Evolutionary conservation across 1,140 invertebrate species (phyloP).

Genomic region (Aphaenogaster ashmeadi): DNA sequence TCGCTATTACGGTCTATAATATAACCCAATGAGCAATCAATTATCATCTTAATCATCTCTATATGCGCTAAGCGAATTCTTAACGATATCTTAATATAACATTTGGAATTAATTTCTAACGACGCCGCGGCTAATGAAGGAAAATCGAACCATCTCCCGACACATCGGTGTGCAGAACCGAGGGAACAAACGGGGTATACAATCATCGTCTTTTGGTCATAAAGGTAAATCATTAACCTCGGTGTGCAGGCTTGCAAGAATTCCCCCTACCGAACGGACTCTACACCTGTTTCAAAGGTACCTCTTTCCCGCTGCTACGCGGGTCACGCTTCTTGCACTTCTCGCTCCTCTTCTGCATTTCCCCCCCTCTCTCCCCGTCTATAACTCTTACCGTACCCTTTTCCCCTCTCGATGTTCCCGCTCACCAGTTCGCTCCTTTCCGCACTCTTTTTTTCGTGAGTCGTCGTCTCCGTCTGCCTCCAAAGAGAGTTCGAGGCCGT

Average conservation of each 20-base stretch:
- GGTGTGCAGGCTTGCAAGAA: conserved; percentile 59
- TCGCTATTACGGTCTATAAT: conserved; percentile 3
- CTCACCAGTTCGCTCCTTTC: conserved; percentile 7
- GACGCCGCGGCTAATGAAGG: not conserved
- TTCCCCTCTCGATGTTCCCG: conserved; percentile 22
- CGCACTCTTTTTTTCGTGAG: conserved; percentile 26
- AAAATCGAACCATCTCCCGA: conserved; percentile 19
- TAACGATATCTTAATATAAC: not conserved
- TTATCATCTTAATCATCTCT: not conserved
- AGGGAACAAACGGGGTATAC: conserved; percentile 23
- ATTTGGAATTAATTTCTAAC: conserved; percentile 24
- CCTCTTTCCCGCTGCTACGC: conserved; percentile 61
- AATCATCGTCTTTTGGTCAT: conserved; percentile 62
- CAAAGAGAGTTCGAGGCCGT: conserved; percentile 71
- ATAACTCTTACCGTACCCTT: conserved; percentile 21
- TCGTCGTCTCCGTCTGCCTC: conserved; percentile 28
- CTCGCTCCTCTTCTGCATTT: conserved; percentile 28
- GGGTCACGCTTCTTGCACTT: conserved; percentile 65
- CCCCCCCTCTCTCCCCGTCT: not conserved
- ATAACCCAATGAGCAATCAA: not conserved
- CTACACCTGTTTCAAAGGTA: conserved; percentile 74
- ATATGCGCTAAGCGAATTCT: not conserved
- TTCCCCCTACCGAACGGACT: conserved; percentile 46
- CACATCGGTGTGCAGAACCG: not conserved
- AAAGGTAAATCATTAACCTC: conserved; percentile 77